Conservation (phyloP, 2,797 vertebrate species). For the Rhynchotus rufescens region DNA sequence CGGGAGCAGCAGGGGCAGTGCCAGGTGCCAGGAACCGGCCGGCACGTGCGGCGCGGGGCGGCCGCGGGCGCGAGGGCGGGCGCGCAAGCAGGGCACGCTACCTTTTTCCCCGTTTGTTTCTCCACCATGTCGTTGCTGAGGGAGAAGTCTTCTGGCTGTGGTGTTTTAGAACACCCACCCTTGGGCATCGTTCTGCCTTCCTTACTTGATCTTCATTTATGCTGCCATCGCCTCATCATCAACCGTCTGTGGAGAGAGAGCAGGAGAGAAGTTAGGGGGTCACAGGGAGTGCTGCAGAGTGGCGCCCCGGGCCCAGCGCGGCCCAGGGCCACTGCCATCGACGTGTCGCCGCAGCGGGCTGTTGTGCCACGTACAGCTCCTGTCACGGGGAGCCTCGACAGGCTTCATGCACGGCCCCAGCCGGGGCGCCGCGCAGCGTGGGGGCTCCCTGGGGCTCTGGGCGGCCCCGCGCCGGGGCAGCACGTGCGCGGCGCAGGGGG, state of each 20-base stretch:
- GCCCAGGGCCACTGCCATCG: too few species aligned
- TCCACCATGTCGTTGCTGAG: slow-evolving; percentile 99
- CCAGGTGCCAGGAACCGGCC: too few species aligned
- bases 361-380: too few species aligned
- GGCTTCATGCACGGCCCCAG: too few species aligned
- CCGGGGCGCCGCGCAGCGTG: too few species aligned
- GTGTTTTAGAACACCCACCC: slow-evolving; percentile 99
- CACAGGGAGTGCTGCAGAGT: too few species aligned
- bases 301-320: too few species aligned
- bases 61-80: neutral
- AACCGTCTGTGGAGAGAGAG: slow-evolving; percentile 86
- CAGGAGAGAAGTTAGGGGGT: neutral
- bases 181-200: slow-evolving; percentile 99
- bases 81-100: slow-evolving; percentile 44
- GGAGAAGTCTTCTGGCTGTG: slow-evolving; percentile 97
- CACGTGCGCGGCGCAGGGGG: too few species aligned
- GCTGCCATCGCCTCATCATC: slow-evolving; percentile 96
- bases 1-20: too few species aligned
- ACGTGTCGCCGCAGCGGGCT: neutral
- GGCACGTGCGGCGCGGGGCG: accelerated
- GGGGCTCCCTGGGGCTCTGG: too few species aligned
- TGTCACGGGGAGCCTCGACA: too few species aligned
- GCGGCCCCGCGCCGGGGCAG: too few species aligned
- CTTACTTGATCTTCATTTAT: slow-evolving; percentile 92
- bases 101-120: slow-evolving; percentile 99